A percentile compares a stretch with the other conserved stretches of the same genome.
Conservation (phyloP, 2,888 invertebrate species). For the Pristionchus entomophagus region DNA sequence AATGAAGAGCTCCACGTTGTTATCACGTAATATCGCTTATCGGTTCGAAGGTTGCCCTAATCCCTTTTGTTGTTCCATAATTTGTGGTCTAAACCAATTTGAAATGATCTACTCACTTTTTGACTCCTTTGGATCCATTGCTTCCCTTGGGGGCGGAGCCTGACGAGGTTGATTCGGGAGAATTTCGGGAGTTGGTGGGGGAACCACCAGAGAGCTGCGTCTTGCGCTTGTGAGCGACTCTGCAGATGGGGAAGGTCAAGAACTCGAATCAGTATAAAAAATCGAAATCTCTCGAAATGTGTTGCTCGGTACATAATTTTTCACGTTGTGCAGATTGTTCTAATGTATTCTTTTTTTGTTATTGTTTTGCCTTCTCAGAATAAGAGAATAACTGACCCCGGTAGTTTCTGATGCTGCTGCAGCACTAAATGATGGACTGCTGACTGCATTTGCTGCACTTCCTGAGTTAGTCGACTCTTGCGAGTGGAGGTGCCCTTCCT, state of each 20-base stretch:
- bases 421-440: conserved; percentile 82
- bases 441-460: conserved; percentile 91
- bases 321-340: too few species aligned
- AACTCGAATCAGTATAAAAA: too few species aligned
- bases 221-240: conserved; percentile 19
- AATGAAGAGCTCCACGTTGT: too few species aligned
- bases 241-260: not conserved
- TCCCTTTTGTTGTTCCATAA: too few species aligned
- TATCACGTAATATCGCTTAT: too few species aligned
- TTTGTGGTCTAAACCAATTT: too few species aligned
- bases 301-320: too few species aligned
- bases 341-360: too few species aligned
- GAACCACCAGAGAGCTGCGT: conserved; percentile 47
- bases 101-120: not conserved
- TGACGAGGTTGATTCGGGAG: conserved; percentile 58
- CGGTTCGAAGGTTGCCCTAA: too few species aligned
- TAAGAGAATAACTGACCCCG: not conserved
- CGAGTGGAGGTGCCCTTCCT: conserved; percentile 87
- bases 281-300: too few species aligned
- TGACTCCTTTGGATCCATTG: conserved; percentile 1
- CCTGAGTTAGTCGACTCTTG: conserved; percentile 96
- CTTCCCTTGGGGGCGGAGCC: conserved; percentile 23
- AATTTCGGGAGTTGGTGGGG: conserved; percentile 59
- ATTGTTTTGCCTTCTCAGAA: too few species aligned
- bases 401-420: conserved; percentile 58